These are phyloP conservation scores for Pomatorhinus ruficollis DNA, from an alignment of 2,113 vertebrate genomes.

Conservation along the genomic window DNA sequence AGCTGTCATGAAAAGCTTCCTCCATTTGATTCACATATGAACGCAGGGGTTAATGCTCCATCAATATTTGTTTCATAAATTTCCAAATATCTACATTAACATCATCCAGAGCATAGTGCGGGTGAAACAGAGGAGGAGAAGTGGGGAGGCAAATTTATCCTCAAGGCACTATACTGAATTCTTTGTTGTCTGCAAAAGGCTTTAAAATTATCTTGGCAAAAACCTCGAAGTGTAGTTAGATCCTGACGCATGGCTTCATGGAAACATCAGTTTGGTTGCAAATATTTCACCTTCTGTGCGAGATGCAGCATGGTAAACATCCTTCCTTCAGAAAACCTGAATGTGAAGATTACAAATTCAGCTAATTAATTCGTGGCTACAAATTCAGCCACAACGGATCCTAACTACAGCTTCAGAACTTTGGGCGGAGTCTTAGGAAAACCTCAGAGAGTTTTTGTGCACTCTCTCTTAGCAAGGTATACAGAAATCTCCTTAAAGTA, in stretches of 20 bases:
- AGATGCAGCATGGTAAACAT: background rate
- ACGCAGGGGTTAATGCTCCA: background rate
- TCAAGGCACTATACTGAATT: background rate
- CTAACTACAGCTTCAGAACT: background rate
- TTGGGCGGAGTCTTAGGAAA: background rate
- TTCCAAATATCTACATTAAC: background rate
- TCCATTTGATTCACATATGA: background rate
- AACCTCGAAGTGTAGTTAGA: background rate
- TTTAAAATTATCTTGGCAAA: background rate
- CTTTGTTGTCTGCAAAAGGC: background rate
- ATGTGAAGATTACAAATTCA: background rate
- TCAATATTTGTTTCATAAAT: background rate
- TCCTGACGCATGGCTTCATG: background rate
- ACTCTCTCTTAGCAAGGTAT: background rate
- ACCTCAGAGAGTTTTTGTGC: background rate
- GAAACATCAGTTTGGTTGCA: background rate
- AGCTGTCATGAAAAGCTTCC: background rate
- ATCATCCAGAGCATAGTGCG: fast-evolving
- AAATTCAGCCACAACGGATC: background rate
- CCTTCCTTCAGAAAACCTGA: background rate
- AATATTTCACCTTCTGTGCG: background rate
- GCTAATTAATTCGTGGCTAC: too few species aligned
- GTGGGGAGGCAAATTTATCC: background rate
- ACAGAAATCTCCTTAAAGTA: background rate
- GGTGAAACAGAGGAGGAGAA: fast-evolving